Base-by-base conservation (phyloP, 1,140 invertebrate species). In the Hormaphis cornu region DNA sequence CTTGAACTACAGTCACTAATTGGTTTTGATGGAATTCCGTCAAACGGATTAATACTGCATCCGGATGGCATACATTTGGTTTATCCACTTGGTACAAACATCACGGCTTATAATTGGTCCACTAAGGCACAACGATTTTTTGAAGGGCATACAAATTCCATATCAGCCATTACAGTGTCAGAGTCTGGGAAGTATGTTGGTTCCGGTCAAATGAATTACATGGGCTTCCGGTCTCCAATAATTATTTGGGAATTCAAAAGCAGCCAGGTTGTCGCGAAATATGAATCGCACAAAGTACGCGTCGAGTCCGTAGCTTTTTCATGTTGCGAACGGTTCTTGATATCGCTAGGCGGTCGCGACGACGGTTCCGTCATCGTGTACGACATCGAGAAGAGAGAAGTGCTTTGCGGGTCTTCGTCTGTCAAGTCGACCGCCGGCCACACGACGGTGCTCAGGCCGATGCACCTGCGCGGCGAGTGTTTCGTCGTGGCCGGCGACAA, bases 141-240 rank as follows among this genome's bases (percentile, higher is more conserved):
- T 30, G 83, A 84, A 46, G 91, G 91, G 0, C 93, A 95, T 75
- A 87, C 87, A 0, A 91, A 94, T 79, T 83, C 85, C 50, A 87
- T 97, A 40, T 89, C 91, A 0, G 85, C 90, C 33, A 78, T 97
- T 14, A 86, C 87, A 66, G 75, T 95, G 8, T 94, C 92, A 48
- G 82, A 83, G 2, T 82, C 83, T 72, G 93, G 93, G 44, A 85
- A 85, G 28, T 91, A 86, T 74, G 79, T 96, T 37, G 93, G 89
- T 22, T 92, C 91, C 10, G 93, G 93, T 0, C 91, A 95, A 78
- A 84, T 90, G 12, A 95, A 89, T 75, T 87, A 93, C 74, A 90
- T 92, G 76, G 93, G 92, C 7, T 95, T 94, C 76, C 92, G 91
- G 80, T 87, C 88, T 76, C 69, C 58, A 42, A 42, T 52, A 54